Conservation (phyloP, 2,797 vertebrate genomes). For the Coreius guichenoti region DNA sequence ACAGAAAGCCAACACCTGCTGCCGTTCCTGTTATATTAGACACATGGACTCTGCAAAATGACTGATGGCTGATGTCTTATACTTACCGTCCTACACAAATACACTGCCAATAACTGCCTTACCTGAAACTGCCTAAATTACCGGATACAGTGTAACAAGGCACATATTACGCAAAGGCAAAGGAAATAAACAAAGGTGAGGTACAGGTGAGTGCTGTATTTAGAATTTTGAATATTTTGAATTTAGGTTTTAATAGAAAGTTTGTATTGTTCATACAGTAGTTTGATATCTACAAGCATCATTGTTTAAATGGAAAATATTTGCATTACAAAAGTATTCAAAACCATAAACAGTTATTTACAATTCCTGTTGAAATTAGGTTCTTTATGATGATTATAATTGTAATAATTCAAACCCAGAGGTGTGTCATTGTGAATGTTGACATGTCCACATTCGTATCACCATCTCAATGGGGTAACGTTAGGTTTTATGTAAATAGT, state of each 20-base stretch:
- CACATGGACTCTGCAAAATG: constrained; percentile 32
- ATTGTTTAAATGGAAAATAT: no score
- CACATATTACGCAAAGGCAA: not conserved
- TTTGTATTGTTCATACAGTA: not conserved
- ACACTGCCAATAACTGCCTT: not conserved
- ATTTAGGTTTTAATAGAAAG: not conserved
- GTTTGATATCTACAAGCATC: not conserved
- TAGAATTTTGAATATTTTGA: no score
- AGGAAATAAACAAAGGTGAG: not conserved
- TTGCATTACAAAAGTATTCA: not conserved
- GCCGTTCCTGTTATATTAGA: constrained; percentile 3
- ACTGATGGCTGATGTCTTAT: constrained; percentile 3
- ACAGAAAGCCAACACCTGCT: constrained; percentile 56
- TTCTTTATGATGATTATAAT: not conserved
- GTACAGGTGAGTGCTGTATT: constrained; percentile 11
- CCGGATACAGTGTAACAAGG: not conserved
- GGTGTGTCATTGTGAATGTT: not conserved
- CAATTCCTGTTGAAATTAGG: not conserved
- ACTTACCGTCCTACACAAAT: not conserved
- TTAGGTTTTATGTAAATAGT: no score
- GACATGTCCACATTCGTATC: no score
- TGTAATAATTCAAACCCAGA: not conserved
- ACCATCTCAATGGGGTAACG: no score
- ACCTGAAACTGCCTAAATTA: not conserved
- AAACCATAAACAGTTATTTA: not conserved